phyloP scores from a whole-genome alignment of 2,888 invertebrate genomes.

The Myopa testacea region DNA sequence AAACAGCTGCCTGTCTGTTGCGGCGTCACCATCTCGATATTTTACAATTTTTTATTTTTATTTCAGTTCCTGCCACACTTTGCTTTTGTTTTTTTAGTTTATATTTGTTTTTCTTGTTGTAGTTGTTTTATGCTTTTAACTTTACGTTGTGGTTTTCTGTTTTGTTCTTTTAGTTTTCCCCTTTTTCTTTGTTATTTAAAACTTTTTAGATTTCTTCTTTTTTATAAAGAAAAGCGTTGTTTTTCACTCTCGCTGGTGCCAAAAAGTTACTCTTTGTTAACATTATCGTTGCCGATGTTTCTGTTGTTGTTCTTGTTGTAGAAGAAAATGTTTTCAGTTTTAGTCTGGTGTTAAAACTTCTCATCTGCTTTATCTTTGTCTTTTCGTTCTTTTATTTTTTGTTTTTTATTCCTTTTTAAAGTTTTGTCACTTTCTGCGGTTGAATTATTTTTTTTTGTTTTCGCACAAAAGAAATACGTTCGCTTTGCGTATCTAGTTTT shows the following conservation, averaged over 20 bases:
- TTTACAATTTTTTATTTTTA: slow-evolving; percentile 9
- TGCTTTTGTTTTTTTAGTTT: neutral
- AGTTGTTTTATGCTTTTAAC: neutral
- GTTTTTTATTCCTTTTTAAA: too few species aligned
- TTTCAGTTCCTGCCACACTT: slow-evolving; percentile 19
- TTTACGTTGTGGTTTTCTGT: neutral
- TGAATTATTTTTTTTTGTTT: too few species aligned
- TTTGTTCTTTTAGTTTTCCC: neutral
- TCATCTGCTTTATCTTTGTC: neutral
- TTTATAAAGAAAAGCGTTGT: neutral
- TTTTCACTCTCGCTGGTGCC: slow-evolving; percentile 11
- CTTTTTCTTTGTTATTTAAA: neutral
- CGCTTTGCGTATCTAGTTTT: too few species aligned
- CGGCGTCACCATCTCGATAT: slow-evolving; percentile 28
- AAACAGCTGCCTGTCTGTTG: neutral
- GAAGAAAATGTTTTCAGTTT: neutral
- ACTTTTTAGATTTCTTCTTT: neutral
- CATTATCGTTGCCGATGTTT: neutral
- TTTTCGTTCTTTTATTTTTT: too few species aligned
- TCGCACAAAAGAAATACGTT: too few species aligned
- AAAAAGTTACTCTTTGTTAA: slow-evolving; percentile 28
- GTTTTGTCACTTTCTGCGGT: too few species aligned
- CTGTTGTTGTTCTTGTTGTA: slow-evolving; percentile 6
- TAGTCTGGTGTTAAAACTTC: slow-evolving; percentile 14
- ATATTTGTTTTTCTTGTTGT: neutral